Conservation (phyloP, 2,113 vertebrate genomes). For the Nyctibius bracteatus region DNA sequence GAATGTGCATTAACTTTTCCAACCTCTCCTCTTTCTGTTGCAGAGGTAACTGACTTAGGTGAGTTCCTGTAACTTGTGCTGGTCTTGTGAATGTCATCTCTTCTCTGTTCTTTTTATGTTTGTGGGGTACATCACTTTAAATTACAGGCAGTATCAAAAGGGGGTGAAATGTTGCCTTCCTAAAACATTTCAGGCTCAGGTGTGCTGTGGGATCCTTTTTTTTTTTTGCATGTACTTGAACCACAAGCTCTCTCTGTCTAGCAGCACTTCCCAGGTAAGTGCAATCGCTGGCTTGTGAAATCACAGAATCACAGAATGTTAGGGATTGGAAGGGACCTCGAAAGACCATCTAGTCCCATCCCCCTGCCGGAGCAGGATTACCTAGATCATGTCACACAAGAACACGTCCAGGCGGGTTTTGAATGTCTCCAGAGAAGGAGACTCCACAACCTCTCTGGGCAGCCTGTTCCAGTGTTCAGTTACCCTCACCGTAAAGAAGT, state of each 20-base stretch:
- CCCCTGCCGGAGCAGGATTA: no score
- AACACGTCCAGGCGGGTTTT: no score
- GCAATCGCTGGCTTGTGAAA: not conserved
- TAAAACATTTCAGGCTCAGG: not conserved
- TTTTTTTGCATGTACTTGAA: not conserved
- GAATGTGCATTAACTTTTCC: slow-evolving; percentile 47
- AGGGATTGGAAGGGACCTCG: no score
- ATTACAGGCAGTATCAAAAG: not conserved
- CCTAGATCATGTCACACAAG: no score
- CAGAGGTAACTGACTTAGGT: slow-evolving; percentile 83
- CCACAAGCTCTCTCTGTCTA: not conserved
- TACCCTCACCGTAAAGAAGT: no score
- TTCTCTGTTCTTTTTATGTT: not conserved
- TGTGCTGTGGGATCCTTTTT: not conserved
- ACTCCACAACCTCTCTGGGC: no score
- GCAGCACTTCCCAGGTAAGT: not conserved
- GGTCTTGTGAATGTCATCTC: not conserved
- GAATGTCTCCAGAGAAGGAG: no score
- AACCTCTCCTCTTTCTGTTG: slow-evolving; percentile 75
- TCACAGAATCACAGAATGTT: no score
- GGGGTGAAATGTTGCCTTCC: not conserved
- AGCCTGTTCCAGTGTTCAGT: no score
- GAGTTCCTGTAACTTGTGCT: slow-evolving; percentile 65
- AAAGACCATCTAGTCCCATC: no score
- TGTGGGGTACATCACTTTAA: not conserved